Conservation (phyloP, 2,888 invertebrate species). For the Abrostola triplasia region DNA sequence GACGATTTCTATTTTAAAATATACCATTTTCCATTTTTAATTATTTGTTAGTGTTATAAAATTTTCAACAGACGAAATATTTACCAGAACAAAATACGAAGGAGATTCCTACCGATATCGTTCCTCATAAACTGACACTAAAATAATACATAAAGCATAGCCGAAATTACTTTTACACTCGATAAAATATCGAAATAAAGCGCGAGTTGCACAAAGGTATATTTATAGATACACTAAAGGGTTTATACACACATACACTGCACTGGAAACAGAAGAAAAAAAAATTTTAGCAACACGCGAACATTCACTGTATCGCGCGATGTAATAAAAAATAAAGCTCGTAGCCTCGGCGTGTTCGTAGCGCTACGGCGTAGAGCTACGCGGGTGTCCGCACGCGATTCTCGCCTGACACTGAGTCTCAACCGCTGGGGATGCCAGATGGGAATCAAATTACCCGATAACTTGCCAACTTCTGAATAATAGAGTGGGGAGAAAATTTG, state of each 20-base stretch:
- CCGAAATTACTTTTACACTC: constrained; percentile 47
- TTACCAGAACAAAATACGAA: too few species aligned
- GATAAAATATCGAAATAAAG: constrained; percentile 27
- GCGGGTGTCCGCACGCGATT: constrained; percentile 65
- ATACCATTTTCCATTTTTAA: too few species aligned
- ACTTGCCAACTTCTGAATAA: constrained; percentile 62
- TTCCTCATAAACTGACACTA: constrained; percentile 20
- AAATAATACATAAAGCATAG: constrained; percentile 49
- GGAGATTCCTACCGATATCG: too few species aligned
- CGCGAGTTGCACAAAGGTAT: constrained; percentile 17
- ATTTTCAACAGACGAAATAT: too few species aligned
- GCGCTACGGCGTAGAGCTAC: constrained; percentile 69
- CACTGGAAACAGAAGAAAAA: constrained; percentile 44
- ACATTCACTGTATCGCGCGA: constrained; percentile 41
- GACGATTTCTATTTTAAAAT: too few species aligned
- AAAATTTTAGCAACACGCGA: constrained; percentile 42
- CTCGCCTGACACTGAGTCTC: constrained; percentile 66
- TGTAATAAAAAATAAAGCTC: constrained; percentile 50
- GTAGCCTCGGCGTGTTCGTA: constrained; percentile 63
- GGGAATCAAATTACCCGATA: constrained; percentile 67
- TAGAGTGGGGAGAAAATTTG: constrained; percentile 55
- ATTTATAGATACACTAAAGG: constrained; percentile 23
- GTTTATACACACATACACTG: constrained; percentile 45
- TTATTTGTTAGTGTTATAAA: too few species aligned
- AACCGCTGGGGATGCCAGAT: constrained; percentile 67